A percentile compares a stretch with the other conserved stretches of the same genome.
Conservation (phyloP, 2,113 vertebrate genomes). For the Pelmatolapia mariae region DNA sequence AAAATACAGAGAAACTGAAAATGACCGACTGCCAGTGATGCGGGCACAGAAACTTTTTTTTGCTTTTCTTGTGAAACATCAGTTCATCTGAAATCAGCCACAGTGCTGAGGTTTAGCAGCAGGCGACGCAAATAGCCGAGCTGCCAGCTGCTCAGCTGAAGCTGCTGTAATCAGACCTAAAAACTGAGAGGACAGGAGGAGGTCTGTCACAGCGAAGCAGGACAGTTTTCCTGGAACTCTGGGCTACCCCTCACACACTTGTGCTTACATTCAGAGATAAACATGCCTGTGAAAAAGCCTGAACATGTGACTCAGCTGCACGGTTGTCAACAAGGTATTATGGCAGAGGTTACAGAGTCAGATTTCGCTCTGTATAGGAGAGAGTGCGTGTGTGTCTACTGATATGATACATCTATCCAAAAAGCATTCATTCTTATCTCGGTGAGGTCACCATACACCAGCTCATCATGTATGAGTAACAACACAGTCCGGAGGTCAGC, state of each 20-base stretch:
- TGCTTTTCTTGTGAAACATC: not conserved
- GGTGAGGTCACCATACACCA: not conserved
- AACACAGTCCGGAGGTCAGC: not conserved
- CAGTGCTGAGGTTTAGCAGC: not conserved
- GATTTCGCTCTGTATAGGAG: not conserved
- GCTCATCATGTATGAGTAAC: not conserved
- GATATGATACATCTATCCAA: constrained; percentile 1
- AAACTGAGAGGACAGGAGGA: not conserved
- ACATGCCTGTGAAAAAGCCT: not conserved
- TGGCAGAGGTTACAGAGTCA: not conserved
- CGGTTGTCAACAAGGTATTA: not conserved
- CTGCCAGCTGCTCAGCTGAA: not conserved
- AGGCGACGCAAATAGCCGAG: not conserved
- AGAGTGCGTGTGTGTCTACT: not conserved
- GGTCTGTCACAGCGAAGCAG: not conserved
- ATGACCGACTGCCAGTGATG: not conserved
- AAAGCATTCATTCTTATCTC: not conserved
- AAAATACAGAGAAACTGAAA: not conserved
- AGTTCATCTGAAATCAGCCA: not conserved
- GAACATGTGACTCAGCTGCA: constrained; percentile 5
- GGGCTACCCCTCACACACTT: not conserved
- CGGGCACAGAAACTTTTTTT: not conserved
- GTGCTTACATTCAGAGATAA: not conserved
- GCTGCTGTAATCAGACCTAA: not conserved
- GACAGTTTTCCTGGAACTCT: not conserved